These are phyloP conservation scores for Ispidina picta DNA, from an alignment of 2,797 vertebrate species.

Conservation along the genomic window DNA sequence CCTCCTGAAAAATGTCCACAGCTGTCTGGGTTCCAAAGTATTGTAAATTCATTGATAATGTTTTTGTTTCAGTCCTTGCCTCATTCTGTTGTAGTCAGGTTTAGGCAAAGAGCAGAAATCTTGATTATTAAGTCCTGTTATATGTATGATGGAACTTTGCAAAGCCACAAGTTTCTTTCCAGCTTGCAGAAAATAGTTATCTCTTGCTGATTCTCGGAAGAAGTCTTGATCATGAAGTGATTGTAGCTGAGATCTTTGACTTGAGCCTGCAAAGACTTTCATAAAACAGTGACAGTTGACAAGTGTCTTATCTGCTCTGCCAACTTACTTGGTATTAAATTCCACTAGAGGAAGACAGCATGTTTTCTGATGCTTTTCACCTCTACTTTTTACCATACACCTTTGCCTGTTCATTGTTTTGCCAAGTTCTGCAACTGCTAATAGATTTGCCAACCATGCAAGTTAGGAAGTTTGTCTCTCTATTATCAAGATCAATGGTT, in stretches of 20 bases:
- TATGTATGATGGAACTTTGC: background rate
- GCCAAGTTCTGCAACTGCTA: background rate
- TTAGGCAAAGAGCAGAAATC: background rate
- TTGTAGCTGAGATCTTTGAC: background rate
- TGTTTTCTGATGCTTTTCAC: background rate
- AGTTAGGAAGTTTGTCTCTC: background rate
- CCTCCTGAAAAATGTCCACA: background rate
- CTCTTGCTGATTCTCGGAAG: constrained; percentile 21
- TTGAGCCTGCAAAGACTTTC: background rate
- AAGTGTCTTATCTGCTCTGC: background rate
- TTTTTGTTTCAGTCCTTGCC: background rate
- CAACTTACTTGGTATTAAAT: background rate
- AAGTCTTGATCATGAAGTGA: background rate
- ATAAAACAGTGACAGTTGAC: background rate
- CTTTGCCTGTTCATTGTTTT: background rate
- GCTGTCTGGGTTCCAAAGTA: background rate
- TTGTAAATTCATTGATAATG: background rate
- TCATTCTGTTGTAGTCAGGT: background rate
- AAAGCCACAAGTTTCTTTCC: background rate
- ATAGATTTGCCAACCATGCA: background rate
- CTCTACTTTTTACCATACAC: background rate
- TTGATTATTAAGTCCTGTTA: background rate
- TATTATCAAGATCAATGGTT: background rate
- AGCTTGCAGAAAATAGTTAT: background rate
- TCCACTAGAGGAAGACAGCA: background rate